Base-by-base conservation (phyloP, 2,113 vertebrate genomes). In the Polypterus senegalus region DNA sequence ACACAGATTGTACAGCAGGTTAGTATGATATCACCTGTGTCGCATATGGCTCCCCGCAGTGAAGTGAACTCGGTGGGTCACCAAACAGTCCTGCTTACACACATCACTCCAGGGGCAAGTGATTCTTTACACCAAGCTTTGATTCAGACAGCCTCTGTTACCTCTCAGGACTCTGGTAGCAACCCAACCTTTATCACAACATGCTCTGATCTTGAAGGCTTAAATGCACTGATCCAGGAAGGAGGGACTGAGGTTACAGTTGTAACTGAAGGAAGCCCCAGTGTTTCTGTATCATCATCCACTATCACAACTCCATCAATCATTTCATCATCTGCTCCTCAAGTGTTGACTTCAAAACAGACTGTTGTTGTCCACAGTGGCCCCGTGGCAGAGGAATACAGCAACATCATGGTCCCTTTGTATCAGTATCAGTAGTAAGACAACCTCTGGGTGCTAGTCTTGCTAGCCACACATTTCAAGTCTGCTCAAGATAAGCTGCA, bases 191-290 rank as follows among this genome's bases (percentile, higher is more conserved):
- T 96, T 67, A 90, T 97, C 74, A 81, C 88, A 9, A 53, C 86
- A 61, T 97, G 94, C 74, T 82, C 94, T 0, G 93, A 98, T 62
- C 83, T 98, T 10, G 93, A 97, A 62, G 89, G 91, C 59, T 86
- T 98, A 45, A 93, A 87, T 48, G 88, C 91, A 1, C 63, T 98
- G 66, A 97, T 98, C 62, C 93, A 94, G 66, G 92, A 92, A 57
- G 93, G 92, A 0, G 79, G 91, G 0, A 70, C 91, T 0, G 92
- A 96, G 59, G 92, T 97, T 9, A 95, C 92, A 0, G 92, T 97
- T 63, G 90, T 97, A 66, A 95, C 92, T 0, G 89, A 92, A 0
- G 83, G 77, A 0, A 80, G 71, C 5, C 84, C 82, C 54, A 86
- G 76, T 65, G 66, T 82, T 4, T 57, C 83, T 0, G 79, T 82